A percentile compares a stretch with the other conserved stretches of the same genome.
phyloP scores from a whole-genome alignment of 37 sponge, comb jelly and placozoan genomes.

The Crambe crambe region DNA sequence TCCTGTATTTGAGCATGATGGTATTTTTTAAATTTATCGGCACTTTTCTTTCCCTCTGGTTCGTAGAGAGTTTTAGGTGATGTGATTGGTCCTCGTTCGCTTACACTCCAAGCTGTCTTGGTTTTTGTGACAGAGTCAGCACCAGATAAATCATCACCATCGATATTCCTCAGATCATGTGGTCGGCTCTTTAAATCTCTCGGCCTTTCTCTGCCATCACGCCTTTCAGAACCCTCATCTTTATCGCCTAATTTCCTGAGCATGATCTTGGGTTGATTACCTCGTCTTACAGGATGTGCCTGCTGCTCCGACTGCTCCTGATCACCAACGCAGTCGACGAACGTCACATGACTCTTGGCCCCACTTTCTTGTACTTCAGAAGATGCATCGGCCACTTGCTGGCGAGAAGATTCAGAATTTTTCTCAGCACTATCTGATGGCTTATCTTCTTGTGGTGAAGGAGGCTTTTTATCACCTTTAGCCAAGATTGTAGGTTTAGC shows the following conservation, averaged over 20 bases:
- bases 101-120: slow-evolving; percentile 38
- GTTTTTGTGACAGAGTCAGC: not conserved
- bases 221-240: not conserved
- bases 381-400: slow-evolving; percentile 2
- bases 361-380: slow-evolving; percentile 4
- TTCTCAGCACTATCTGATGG: not conserved
- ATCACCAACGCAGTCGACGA: slow-evolving; percentile 5
- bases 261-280: slow-evolving; percentile 44
- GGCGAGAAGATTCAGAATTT: not conserved
- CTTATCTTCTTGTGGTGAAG: slow-evolving; percentile 7
- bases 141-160: not conserved
- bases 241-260: slow-evolving; percentile 39
- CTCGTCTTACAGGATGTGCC: not conserved
- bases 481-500: slow-evolving; percentile 19
- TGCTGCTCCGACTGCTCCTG: not conserved
- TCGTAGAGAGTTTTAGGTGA: slow-evolving; percentile 67
- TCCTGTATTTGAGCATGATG: slow-evolving; percentile 21
- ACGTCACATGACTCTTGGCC: slow-evolving; percentile 10
- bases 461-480: slow-evolving; percentile 13
- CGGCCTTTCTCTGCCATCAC: slow-evolving; percentile 11
- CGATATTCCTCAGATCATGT: not conserved
- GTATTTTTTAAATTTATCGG: slow-evolving; percentile 67
- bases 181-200: not conserved
- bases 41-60: slow-evolving; percentile 75
- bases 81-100: slow-evolving; percentile 47